Percentiles rank a stretch among this genome's conserved stretches.
These are phyloP conservation scores for Lochmaea capreae DNA, from an alignment of 2,888 invertebrate species.

Conservation along the genomic window DNA sequence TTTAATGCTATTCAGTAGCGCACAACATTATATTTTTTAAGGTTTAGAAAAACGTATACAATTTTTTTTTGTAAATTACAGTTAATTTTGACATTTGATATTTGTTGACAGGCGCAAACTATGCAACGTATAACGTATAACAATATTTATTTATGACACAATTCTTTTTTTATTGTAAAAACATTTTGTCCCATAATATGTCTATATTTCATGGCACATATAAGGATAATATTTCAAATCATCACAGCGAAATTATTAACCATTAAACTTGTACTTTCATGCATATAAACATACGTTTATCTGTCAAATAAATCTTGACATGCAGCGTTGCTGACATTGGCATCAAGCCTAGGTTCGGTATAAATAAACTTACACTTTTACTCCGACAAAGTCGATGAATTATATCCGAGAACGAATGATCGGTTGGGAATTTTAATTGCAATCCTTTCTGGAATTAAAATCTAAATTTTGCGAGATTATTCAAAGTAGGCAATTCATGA, in stretches of 20 bases:
- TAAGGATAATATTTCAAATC: neutral
- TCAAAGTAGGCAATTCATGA: neutral
- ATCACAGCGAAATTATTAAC: constrained; percentile 7
- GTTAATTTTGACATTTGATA: no score
- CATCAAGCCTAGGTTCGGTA: constrained; percentile 23
- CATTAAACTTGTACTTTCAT: constrained; percentile 10
- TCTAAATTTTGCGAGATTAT: neutral
- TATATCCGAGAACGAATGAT: constrained; percentile 22
- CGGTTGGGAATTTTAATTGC: constrained; percentile 25
- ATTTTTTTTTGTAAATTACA: no score
- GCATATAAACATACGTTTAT: constrained; percentile 6
- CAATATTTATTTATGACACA: no score
- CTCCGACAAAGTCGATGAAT: constrained; percentile 10
- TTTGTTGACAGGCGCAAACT: no score
- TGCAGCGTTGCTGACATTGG: constrained; percentile 28
- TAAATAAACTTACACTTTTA: constrained; percentile 31
- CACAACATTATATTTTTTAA: neutral
- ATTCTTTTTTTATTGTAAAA: no score
- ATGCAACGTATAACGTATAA: no score
- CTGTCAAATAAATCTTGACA: constrained; percentile 13
- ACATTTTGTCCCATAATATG: no score
- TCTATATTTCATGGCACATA: no score
- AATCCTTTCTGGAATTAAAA: constrained; percentile 8
- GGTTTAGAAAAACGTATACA: no score
- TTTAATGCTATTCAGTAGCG: neutral